phyloP scores from a whole-genome alignment of 2,113 vertebrate species.

The Hyperopisus bebe region DNA sequence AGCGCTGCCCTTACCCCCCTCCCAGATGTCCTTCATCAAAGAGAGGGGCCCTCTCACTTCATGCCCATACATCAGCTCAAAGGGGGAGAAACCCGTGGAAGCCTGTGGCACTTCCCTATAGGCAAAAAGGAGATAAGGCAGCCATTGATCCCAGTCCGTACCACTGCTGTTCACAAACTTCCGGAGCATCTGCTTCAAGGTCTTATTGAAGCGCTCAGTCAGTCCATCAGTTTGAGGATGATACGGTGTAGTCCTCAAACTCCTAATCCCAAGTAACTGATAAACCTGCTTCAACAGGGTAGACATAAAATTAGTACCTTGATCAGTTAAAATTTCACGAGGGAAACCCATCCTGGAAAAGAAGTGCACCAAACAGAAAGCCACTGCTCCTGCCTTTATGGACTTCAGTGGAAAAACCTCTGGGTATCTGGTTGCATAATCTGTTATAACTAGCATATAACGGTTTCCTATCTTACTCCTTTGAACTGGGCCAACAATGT shows the following conservation, averaged over 20 bases:
- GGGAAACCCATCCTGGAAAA: background rate
- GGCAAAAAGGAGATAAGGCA: background rate
- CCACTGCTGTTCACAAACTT: background rate
- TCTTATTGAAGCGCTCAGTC: background rate
- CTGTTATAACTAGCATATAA: background rate
- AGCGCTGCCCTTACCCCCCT: background rate
- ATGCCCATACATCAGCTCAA: background rate
- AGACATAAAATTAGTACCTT: background rate
- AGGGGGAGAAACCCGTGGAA: background rate
- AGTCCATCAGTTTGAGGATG: background rate
- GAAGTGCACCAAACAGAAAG: background rate
- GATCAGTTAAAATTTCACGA: background rate
- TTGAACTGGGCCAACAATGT: background rate
- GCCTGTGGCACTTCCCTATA: background rate
- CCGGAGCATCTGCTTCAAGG: background rate
- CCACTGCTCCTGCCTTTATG: background rate
- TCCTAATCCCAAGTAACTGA: background rate
- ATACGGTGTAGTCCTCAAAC: background rate
- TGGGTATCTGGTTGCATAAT: constrained; percentile 6
- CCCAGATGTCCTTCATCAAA: background rate
- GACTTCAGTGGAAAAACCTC: background rate
- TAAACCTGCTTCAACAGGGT: background rate
- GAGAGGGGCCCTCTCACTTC: background rate
- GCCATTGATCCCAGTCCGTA: background rate
- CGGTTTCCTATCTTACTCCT: background rate